Evolutionary conservation across 2,888 invertebrate species (phyloP), one percentile per base, ranked within the genome.

Genomic region (Amaurobius ferox): DNA sequence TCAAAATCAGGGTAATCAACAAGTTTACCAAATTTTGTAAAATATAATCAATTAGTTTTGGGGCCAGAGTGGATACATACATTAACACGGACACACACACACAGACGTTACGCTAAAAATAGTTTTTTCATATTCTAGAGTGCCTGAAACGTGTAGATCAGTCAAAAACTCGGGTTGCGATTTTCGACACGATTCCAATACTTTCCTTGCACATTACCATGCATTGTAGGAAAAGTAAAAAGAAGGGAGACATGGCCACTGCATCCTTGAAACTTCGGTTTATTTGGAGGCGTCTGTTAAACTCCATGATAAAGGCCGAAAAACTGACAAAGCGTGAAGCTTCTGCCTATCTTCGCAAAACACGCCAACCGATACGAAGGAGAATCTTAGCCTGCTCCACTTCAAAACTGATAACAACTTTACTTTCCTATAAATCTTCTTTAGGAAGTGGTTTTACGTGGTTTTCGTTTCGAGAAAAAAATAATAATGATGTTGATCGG

Each of bases 401-500:
- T 79, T 70, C n/a, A 72, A 66, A 79, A 79, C 79, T 79, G 79
- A 79, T 79, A 79, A 79, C 79, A 72, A 79, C 71, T 79, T 79
- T 32, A 32, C 77, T 77, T 67, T 44, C 40, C 62, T 39, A 79
- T 79, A 67, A 79, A 79, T 79, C 79, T 79, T 68, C 68, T 68
- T 26, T 48, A 35, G 66, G 72, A 67, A 44, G 44, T 16, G 79
- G 39, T 66, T 79, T 39, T 40, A 29, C 32, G 71, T 70, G 29
- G 35, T 26, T 79, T 70, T 62, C 23, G 23, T 64, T 48, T 32
- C 29, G 35, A 55, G 55, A n/a, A 23, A 70, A 70, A 40, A 64
- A n/a, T 66, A 35, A 3, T 5, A 28, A 7, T 48, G 30, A 23
- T 35, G n/a, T 55, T n/a, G 67, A 9, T 32, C 32, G 35, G 64